Evolutionary conservation across 2,113 vertebrate species (phyloP), one percentile per base, ranked within the genome.

Genomic region (Rhizomys pruinosus): DNA sequence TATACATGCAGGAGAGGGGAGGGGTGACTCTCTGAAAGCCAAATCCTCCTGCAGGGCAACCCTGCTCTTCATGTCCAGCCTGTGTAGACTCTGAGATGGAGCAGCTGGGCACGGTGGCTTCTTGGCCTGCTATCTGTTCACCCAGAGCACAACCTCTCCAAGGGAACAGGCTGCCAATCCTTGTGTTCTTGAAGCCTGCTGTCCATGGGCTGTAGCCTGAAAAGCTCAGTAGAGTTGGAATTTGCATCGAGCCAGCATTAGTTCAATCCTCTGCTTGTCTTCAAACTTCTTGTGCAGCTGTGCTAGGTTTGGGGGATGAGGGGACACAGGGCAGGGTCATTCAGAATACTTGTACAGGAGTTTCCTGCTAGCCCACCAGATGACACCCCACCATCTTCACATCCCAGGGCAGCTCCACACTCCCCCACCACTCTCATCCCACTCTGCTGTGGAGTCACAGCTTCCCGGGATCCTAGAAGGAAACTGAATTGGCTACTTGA

Each of bases 241-340:
- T 91, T 99, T 99, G 92, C 99, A 99, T 96, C 99, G 99, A 5
- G 99, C 98, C 89, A 99, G 98, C 98, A 99, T 98, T 91, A 99
- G 94, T 0, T 99, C 98, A 0, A 99, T 99, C 96, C 98, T 99
- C 98, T 99, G 99, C 97, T 99, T 99, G 94, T 99, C 99, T 90
- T 99, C 99, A 81, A 99, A 99, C 92, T 99, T 99, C 97, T 98
- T 99, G 92, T 99, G 98, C 82, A 99, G 96, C 92, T 99, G 99
- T 42, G 99, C 99, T 0, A 99, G 99, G 92, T 99, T 99, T 99
- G 97, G 29, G 97, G 94, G 19, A 0, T 12, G 5, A 93, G 27
- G 57, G 61, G 32, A 11, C 11, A 55, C 0, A 7, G 16, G 25
- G 61, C 2, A 0, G 1, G 19, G 7, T 92, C 25, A 25, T 92